Conservation (phyloP, 1,140 invertebrate species). For the Eubasilissa regina region DNA sequence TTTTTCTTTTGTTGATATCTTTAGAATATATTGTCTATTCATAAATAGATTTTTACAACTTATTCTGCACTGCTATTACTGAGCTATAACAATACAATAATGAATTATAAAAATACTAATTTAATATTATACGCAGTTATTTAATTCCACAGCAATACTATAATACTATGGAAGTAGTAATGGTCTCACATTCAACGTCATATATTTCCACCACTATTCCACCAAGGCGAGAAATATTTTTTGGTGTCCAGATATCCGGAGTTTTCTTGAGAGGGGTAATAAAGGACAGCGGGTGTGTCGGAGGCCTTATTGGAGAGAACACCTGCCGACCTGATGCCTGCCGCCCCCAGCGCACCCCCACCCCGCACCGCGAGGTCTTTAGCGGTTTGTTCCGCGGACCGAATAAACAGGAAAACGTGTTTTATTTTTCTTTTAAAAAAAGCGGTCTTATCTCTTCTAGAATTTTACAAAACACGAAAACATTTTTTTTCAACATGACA, state of each 20-base stretch:
- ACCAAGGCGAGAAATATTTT: not conserved
- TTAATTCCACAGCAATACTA: no score
- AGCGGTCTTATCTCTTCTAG: not conserved
- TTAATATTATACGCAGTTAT: no score
- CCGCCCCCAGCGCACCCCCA: conserved; percentile 3
- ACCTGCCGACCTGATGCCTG: conserved; percentile 49
- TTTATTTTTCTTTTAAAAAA: conserved; percentile 11
- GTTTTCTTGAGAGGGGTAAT: conserved; percentile 45
- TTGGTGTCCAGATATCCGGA: conserved; percentile 28
- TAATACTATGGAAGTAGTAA: no score
- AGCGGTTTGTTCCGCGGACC: conserved; percentile 1
- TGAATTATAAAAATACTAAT: no score
- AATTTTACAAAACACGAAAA: no score
- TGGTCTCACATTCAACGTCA: no score
- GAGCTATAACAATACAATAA: no score
- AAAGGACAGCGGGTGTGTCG: conserved; percentile 58
- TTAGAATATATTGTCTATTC: no score
- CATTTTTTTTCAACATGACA: no score
- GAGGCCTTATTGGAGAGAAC: conserved; percentile 55
- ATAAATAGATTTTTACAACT: no score
- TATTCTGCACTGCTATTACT: no score
- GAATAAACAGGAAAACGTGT: conserved; percentile 14
- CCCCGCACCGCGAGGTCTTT: not conserved
- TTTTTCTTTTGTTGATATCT: no score
- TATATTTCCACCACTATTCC: conserved; percentile 11